Evolutionary conservation across 2,888 invertebrate species (phyloP), one percentile per base, ranked within the genome.

Genomic region (Pedicia rivosa): DNA sequence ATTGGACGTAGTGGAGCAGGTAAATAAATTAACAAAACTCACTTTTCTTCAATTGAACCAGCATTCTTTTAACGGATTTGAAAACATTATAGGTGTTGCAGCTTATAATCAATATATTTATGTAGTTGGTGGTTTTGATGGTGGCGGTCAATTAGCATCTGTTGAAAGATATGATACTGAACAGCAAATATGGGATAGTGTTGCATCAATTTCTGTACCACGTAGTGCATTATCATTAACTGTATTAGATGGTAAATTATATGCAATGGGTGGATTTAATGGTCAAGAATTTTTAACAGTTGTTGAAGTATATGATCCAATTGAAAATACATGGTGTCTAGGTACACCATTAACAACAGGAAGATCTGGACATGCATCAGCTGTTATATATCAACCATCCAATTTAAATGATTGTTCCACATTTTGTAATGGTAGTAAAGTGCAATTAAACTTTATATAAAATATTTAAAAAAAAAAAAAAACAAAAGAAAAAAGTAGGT

Each of bases 91-190:
- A 77, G 78, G 88, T 40, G 86, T 88, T 27, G 82, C 80, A 5
- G 79, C 80, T 10, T 66, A 90, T 50, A 82, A 81, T 51, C 84
- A 87, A 53, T 80, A 70, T 56, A 81, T 92, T 45, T 92, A 84
- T 59, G 90, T 88, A n/a, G 79, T 91, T 40, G 92, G 92, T 35
- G 92, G 92, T n/a, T 91, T 87, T 59, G 87, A 91, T 63, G 88
- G 88, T 9, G 65, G 69, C 32, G 70, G 72, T 40, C 91, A 91
- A 57, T 65, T 92, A 35, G 70, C 77, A 39, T 72, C 79, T 0
- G 91, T 91, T 10, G 91, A 92, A 64, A 69, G 78, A 19, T 91
- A 82, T 59, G 84, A 88, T 58, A 84, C 86, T 1, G 86, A 87
- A 58, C 74, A 69, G 33, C 71, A 82, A 54, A 55, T 63, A 2